Evolutionary conservation across 2,888 invertebrate species (phyloP).

Genomic region (Tenthredo scrophulariae): DNA sequence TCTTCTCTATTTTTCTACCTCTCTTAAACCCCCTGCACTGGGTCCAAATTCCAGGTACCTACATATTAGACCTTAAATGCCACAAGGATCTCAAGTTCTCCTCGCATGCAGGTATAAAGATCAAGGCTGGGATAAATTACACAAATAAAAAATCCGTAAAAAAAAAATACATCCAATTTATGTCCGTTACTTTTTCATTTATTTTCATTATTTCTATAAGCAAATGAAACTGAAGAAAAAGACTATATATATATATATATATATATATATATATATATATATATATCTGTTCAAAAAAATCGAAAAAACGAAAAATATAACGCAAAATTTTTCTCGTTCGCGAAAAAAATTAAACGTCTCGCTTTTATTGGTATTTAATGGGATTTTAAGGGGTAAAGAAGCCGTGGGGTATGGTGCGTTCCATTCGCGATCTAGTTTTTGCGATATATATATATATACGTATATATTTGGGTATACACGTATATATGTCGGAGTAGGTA

Average conservation of each 20-base stretch:
- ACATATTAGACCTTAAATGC: slow-evolving; percentile 27
- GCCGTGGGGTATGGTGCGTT: background rate
- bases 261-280: too few relatives aligned
- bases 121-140: background rate
- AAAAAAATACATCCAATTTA: too few relatives aligned
- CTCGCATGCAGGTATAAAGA: slow-evolving; percentile 10
- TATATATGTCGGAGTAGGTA: background rate
- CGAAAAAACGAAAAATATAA: too few relatives aligned
- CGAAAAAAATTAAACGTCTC: too few relatives aligned
- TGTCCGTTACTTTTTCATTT: too few relatives aligned
- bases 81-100: background rate
- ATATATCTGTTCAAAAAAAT: too few relatives aligned
- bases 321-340: too few relatives aligned
- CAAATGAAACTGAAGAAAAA: too few relatives aligned
- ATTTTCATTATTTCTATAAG: too few relatives aligned
- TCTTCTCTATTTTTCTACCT: background rate
- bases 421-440: slow-evolving; percentile 4
- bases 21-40: background rate
- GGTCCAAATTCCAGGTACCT: slow-evolving; percentile 15
- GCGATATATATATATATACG: background rate
- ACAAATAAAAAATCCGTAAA: too few relatives aligned
- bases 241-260: too few relatives aligned
- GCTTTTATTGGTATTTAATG: background rate
- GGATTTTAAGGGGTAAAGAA: background rate
- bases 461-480: background rate